Conservation (phyloP, 2,797 vertebrate species). For the Esox lucius region DNA sequence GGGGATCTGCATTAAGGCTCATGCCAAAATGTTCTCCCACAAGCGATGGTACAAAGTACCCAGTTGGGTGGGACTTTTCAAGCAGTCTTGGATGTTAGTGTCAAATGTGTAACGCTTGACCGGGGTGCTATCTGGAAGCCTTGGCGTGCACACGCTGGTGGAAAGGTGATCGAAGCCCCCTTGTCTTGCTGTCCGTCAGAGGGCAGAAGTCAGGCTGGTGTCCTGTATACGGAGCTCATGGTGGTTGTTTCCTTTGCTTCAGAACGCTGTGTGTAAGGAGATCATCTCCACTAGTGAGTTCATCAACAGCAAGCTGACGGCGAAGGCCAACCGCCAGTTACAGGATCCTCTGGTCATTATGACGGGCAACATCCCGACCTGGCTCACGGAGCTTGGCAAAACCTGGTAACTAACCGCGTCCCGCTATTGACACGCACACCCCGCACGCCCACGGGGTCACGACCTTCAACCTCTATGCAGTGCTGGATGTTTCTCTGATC, state of each 20-base stretch:
- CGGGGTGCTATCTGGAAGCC: neutral
- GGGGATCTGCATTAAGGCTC: too few species aligned
- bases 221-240: neutral
- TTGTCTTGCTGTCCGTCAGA: neutral
- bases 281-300: slow-evolving; percentile 95
- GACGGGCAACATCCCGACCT: slow-evolving; percentile 98
- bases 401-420: slow-evolving; percentile 83
- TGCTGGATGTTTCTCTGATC: too few species aligned
- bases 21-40: too few species aligned
- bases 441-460: too few species aligned
- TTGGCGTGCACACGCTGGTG: neutral
- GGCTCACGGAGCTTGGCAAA: slow-evolving; percentile 98
- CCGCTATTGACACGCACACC: neutral
- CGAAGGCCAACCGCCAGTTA: slow-evolving; percentile 98
- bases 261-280: slow-evolving; percentile 98
- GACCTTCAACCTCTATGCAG: too few species aligned
- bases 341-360: slow-evolving; percentile 99
- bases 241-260: slow-evolving; percentile 22
- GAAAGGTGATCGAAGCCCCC: neutral
- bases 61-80: too few species aligned
- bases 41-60: too few species aligned
- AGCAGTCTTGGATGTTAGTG: too few species aligned
- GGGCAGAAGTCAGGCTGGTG: neutral
- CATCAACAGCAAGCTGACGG: slow-evolving; percentile 98
- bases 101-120: too few species aligned